Evolutionary conservation across 53 echinoderm and acorn worm species (phyloP).

Genomic region (Zoroaster sp.): DNA sequence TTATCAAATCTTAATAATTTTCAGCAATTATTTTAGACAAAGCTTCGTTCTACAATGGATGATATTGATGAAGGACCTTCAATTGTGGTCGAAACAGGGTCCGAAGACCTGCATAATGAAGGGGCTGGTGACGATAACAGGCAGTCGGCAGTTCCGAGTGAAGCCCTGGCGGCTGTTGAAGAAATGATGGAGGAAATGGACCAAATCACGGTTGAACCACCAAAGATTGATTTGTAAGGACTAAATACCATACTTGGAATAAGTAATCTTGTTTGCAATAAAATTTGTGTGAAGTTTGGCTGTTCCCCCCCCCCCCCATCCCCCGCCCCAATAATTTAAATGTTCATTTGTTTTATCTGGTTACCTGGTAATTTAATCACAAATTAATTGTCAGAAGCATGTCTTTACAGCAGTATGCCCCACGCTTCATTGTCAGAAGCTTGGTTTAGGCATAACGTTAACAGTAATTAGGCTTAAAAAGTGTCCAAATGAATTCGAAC

Average conservation of each 20-base stretch:
- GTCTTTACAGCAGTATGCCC: too few relatives aligned
- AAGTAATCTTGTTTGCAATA: too few relatives aligned
- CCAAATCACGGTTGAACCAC: constrained; percentile 80
- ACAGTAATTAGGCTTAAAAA: too few relatives aligned
- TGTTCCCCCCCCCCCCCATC: neutral
- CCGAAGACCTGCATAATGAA: constrained; percentile 8
- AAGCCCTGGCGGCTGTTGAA: constrained; percentile 75
- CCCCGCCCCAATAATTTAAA: neutral
- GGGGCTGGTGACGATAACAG: neutral
- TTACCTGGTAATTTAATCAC: too few relatives aligned
- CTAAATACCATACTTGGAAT: neutral
- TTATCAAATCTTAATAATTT: neutral
- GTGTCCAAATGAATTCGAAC: too few relatives aligned
- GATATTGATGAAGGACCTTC: constrained; percentile 74
- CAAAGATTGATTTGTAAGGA: constrained; percentile 83
- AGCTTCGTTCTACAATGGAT: constrained; percentile 3
- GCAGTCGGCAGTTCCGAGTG: constrained; percentile 50
- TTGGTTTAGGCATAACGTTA: too few relatives aligned
- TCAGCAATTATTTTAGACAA: neutral
- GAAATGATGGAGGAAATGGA: constrained; percentile 87
- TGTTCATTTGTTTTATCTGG: neutral
- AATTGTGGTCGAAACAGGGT: constrained; percentile 74
- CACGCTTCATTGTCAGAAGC: too few relatives aligned
- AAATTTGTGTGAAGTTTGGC: neutral
- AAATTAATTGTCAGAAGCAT: too few relatives aligned